Conservation (phyloP, 2,797 vertebrate genomes). For the Nyctibius grandis region DNA sequence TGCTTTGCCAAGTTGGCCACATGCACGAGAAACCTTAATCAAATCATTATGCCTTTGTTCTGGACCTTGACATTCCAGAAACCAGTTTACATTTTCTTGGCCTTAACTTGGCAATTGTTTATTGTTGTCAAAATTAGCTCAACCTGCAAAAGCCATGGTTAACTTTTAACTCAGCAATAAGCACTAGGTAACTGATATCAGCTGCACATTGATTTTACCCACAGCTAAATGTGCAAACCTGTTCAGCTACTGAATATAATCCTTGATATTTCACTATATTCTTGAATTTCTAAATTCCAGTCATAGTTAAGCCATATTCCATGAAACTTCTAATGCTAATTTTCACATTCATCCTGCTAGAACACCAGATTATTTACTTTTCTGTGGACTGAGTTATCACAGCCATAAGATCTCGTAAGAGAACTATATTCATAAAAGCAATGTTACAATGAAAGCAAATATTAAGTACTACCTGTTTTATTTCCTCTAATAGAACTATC, state of each 20-base stretch:
- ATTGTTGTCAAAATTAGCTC: no score
- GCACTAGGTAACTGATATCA: no score
- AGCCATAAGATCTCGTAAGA: background rate
- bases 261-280: no score
- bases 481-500: background rate
- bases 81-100: no score
- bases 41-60: no score
- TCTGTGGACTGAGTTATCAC: background rate
- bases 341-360: background rate
- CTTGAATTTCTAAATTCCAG: background rate
- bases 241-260: background rate
- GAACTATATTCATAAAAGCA: background rate
- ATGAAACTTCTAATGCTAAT: background rate
- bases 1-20: no score
- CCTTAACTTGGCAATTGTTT: no score
- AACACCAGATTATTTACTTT: background rate
- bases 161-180: no score
- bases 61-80: no score
- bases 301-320: background rate
- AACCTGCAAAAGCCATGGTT: no score
- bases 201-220: background rate
- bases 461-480: background rate
- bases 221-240: background rate
- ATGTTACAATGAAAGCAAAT: background rate
- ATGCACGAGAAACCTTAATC: no score